These are phyloP conservation scores for Cydia splendana DNA, from an alignment of 1,140 invertebrate species.

Conservation along the genomic window DNA sequence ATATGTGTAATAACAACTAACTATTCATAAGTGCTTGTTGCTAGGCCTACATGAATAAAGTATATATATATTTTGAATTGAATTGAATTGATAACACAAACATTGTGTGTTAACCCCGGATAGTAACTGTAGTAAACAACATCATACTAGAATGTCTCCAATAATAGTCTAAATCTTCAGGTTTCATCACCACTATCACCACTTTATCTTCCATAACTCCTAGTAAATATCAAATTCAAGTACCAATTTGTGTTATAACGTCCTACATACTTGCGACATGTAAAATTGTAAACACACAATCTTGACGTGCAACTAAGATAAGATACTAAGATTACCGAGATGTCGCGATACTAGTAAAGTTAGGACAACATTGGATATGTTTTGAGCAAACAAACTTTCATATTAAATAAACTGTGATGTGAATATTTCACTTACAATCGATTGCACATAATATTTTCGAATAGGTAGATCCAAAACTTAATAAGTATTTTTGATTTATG, in stretches of 20 bases:
- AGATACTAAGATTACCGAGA: slow-evolving; percentile 16
- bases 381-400: slow-evolving; percentile 8
- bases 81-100: no score
- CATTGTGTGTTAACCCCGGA: no score
- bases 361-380: slow-evolving; percentile 13
- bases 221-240: background rate
- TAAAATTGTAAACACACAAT: slow-evolving; percentile 32
- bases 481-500: no score
- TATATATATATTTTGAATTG: no score
- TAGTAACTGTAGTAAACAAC: background rate
- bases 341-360: background rate
- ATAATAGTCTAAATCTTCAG: background rate
- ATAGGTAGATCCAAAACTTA: no score
- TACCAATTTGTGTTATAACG: background rate
- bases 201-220: background rate
- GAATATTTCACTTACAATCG: no score
- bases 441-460: no score
- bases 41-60: no score
- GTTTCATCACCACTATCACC: background rate
- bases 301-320: slow-evolving; percentile 20
- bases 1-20: no score
- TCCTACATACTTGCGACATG: background rate
- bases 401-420: no score
- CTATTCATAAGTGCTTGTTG: no score
- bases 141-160: background rate